Evolutionary conservation across 2,797 vertebrate species (phyloP).

Genomic region (Dendrocincla fuliginosa): DNA sequence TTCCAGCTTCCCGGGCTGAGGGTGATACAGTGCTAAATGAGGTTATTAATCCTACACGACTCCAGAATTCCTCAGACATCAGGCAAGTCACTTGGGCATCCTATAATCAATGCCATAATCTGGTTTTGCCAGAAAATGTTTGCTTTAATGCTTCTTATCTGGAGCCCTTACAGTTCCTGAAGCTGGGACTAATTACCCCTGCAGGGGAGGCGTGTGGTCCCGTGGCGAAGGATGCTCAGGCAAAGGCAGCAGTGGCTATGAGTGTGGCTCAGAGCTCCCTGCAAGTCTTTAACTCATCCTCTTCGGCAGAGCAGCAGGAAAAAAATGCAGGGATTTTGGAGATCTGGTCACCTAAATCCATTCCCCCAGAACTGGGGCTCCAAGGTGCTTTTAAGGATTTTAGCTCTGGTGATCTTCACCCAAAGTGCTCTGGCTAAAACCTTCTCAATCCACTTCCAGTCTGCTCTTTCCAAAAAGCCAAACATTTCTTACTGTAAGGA

Average conservation of each 20-base stretch:
- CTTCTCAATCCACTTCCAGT: background rate
- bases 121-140: slow-evolving; percentile 61
- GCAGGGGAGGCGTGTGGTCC: background rate
- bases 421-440: accelerated
- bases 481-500: background rate
- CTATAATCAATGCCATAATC: slow-evolving; percentile 59
- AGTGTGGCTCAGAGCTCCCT: background rate
- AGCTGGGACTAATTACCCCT: slow-evolving; percentile 38
- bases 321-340: background rate
- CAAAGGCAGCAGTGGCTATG: background rate
- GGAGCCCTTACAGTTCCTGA: slow-evolving; percentile 27
- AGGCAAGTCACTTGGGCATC: slow-evolving; percentile 57
- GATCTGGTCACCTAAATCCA: background rate
- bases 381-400: background rate
- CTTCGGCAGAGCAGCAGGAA: background rate
- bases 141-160: slow-evolving; percentile 53
- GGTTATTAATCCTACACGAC: slow-evolving; percentile 57
- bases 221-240: background rate
- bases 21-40: slow-evolving; percentile 56
- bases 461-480: background rate
- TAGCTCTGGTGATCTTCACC: background rate
- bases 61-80: slow-evolving; percentile 40
- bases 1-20: background rate
- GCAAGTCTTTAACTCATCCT: background rate
- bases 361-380: background rate